Base-by-base conservation (phyloP, 2,113 vertebrate genomes). In the Boleophthalmus pectinirostris region DNA sequence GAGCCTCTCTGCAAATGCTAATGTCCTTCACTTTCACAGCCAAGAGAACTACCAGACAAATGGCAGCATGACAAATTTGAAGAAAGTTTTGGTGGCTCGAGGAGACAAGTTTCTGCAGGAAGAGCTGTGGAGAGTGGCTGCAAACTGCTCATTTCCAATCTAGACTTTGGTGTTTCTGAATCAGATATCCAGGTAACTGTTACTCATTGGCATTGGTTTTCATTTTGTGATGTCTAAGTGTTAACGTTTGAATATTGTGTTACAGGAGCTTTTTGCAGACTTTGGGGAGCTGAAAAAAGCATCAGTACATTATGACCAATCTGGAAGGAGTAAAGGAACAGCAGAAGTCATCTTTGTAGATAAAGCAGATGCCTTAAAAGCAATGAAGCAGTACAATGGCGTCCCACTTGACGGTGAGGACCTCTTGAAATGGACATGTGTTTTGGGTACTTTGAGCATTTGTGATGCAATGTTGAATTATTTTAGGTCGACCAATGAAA, bases 61-160 rank as follows among this genome's bases (percentile, higher is more conserved):
- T 98, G 97, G 97, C 97, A 98, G 75, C 97, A 98, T 0, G 97
- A 99, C 85, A 92, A 98, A 58, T 98, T 96, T 75, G 96, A 98
- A 80, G 96, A 96, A 38, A 94, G 96, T 9, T 92, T 92, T 7
- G 92, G 94, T 4, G 85, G 87, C 8, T 88, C 73, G 0, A 76
- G 88, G 29, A 82, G 57, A 25, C 72, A 16, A 3, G 73, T 68
- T 5, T 15, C 51, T 0, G 68, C 0, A 24, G 4, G 61, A 24
- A 93, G 91, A 0, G 94, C 94, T 0, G 92, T 94, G 61, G 97
- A 96, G 82, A 95, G 91, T 0, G 93, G 91, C 0, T 95, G 96
- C 1, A 98, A 98, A 33, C 92, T 99, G 57, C 92, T 98, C 7
- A 94, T 99, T 66, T 98, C 97, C 2, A 98, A 99, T 72, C 91